Percentiles rank a stretch among this genome's conserved stretches.
These are phyloP conservation scores for Ginglymostoma cirratum DNA, from an alignment of 2,113 vertebrate genomes.

Conservation along the genomic window DNA sequence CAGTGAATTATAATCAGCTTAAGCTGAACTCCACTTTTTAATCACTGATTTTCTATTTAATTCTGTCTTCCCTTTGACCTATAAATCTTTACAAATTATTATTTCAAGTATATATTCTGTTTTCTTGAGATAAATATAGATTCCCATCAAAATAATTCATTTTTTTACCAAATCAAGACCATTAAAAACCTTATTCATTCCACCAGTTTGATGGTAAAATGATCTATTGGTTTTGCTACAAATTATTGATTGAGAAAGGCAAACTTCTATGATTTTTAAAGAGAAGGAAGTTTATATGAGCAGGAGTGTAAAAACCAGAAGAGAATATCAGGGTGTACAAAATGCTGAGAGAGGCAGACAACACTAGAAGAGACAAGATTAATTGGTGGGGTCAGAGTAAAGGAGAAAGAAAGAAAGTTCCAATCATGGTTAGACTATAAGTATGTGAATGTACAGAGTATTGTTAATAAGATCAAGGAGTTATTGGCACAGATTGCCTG, in stretches of 20 bases:
- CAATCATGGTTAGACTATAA: too few relatives aligned
- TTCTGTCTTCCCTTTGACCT: not conserved
- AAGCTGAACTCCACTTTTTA: not conserved
- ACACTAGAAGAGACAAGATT: too few relatives aligned
- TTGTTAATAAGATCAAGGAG: too few relatives aligned
- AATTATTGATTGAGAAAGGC: not conserved
- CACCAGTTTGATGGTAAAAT: not conserved
- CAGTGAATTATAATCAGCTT: not conserved
- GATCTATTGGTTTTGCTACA: not conserved
- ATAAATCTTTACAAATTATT: not conserved
- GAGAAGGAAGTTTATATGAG: too few relatives aligned
- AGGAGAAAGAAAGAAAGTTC: too few relatives aligned
- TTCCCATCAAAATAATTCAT: not conserved
- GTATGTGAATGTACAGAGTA: too few relatives aligned
- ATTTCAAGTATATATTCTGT: not conserved
- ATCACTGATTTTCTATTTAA: slow-evolving; percentile 1
- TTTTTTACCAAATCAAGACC: not conserved
- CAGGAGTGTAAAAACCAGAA: too few relatives aligned
- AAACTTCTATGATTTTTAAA: not conserved
- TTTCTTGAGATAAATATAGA: not conserved
- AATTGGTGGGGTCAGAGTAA: too few relatives aligned
- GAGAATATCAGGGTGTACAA: too few relatives aligned
- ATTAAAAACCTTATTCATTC: not conserved
- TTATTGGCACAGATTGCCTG: too few relatives aligned
- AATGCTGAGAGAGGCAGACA: too few relatives aligned